Base-by-base conservation (phyloP, 2,888 invertebrate species). In the Cantharis rustica region DNA sequence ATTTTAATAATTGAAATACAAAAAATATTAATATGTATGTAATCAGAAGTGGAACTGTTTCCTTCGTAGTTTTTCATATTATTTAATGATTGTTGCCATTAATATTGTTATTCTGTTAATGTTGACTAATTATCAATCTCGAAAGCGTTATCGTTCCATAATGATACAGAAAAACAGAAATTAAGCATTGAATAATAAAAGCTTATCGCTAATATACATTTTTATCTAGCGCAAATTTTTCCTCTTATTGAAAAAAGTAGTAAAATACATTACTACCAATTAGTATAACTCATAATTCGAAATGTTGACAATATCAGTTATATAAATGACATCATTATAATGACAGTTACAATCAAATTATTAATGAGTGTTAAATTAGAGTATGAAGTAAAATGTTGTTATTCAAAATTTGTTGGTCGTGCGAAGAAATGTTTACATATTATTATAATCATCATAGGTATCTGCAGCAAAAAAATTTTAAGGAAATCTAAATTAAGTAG, bases 351-450 rank as follows among this genome's bases (percentile, higher is more conserved):
- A 73, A 76, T 80, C 76, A 79, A 79, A 77, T 76, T 80, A 80
- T 80, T 79, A 80, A 80, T 80, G 80, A 80, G 75, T 73, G 78
- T 73, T 79, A 80, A 80, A 80, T 77, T 71, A 76, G 66, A 71
- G 78, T 76, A 77, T 75, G 72, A 47, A 47, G 47, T 47, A 47
- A 47, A 47, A 47, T 47, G n/a, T n/a, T 47, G n/a, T n/a, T 47
- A 47, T 47, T n/a, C 47, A 47, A 47, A 47, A 47, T 47, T n/a
- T n/a, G 47, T 47, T n/a, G 47, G 5, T 47, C 47, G 47, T 47
- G 47, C n/a, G 47, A 47, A 47, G 47, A 47, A 47, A n/a, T n/a
- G 47, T 47, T 47, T 47, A n/a, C n/a, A 47, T n/a, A n/a, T 47
- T n/a, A n/a, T 47, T 47, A n/a, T 47, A 47, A 47, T 47, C 47